A percentile compares a stretch with the other conserved stretches of the same genome.
These are phyloP conservation scores for Montifringilla adamsi DNA, from an alignment of 2,113 vertebrate species.

Conservation along the genomic window DNA sequence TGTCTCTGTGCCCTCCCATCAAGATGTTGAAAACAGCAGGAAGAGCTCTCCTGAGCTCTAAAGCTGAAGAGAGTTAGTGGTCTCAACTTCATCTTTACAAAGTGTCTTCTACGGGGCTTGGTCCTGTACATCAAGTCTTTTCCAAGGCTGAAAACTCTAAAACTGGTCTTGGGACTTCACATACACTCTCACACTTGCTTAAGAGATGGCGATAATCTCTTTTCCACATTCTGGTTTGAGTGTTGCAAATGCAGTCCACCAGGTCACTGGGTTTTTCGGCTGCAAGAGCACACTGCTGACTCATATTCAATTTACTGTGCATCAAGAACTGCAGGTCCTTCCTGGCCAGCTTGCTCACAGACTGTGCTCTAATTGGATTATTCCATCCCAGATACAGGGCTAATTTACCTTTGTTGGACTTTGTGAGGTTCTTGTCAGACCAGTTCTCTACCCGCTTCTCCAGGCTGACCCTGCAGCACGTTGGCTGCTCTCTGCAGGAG, in stretches of 20 bases:
- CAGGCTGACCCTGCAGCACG: neutral
- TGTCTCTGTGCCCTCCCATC: neutral
- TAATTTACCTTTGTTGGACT: neutral
- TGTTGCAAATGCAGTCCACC: neutral
- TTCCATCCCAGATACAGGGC: neutral
- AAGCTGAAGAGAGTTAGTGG: neutral
- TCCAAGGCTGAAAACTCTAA: neutral
- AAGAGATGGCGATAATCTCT: neutral
- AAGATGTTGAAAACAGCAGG: neutral
- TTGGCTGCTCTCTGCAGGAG: neutral
- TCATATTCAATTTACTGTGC: neutral
- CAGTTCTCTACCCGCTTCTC: neutral
- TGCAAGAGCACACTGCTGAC: neutral
- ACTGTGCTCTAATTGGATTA: neutral
- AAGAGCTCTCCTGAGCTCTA: neutral
- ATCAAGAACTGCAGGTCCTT: neutral
- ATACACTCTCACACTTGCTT: neutral
- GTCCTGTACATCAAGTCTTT: neutral
- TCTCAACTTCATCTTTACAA: neutral
- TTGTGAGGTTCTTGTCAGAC: neutral
- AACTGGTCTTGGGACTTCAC: rapidly evolving
- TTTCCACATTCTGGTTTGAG: neutral
- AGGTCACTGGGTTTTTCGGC: neutral
- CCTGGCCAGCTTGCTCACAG: neutral
- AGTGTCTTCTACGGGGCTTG: neutral